These are phyloP conservation scores for Charanyca ferruginea DNA, from an alignment of 2,888 invertebrate genomes.

Conservation along the genomic window DNA sequence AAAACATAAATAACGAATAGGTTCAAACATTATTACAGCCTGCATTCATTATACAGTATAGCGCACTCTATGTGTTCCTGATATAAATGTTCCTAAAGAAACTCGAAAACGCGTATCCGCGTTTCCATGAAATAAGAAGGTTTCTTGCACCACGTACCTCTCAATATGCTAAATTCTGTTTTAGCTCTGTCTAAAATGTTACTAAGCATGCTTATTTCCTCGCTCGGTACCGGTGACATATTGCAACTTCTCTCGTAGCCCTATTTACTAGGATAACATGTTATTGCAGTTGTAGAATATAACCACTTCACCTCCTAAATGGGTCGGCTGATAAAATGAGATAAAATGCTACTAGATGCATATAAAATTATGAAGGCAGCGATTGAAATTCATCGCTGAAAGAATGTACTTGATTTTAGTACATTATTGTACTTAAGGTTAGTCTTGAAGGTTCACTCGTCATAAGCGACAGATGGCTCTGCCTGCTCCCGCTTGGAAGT, in stretches of 20 bases:
- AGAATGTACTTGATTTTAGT: neutral
- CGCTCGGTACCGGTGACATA: constrained; percentile 47
- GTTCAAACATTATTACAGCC: neutral
- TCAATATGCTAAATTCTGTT: constrained; percentile 10
- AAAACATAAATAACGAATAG: constrained; percentile 11
- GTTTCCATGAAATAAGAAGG: constrained; percentile 54
- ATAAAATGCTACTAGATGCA: constrained; percentile 35
- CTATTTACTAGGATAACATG: constrained; percentile 62
- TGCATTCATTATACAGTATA: neutral
- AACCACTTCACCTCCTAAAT: constrained; percentile 29
- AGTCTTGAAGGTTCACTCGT: neutral
- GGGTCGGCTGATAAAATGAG: constrained; percentile 6
- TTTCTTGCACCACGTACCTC: constrained; percentile 33
- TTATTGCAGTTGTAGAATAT: constrained; percentile 11
- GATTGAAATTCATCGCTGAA: neutral
- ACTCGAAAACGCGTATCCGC: constrained; percentile 68
- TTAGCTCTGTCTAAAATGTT: constrained; percentile 25
- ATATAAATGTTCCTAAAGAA: constrained; percentile 62
- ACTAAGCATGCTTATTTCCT: neutral
- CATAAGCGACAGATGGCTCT: constrained; percentile 25
- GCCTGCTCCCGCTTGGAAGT: neutral
- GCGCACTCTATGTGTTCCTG: constrained; percentile 56
- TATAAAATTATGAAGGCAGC: constrained; percentile 17
- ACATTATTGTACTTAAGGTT: neutral
- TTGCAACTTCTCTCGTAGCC: constrained; percentile 57